Conservation (phyloP, 2,888 invertebrate species). For the Cephus rjabovi region DNA sequence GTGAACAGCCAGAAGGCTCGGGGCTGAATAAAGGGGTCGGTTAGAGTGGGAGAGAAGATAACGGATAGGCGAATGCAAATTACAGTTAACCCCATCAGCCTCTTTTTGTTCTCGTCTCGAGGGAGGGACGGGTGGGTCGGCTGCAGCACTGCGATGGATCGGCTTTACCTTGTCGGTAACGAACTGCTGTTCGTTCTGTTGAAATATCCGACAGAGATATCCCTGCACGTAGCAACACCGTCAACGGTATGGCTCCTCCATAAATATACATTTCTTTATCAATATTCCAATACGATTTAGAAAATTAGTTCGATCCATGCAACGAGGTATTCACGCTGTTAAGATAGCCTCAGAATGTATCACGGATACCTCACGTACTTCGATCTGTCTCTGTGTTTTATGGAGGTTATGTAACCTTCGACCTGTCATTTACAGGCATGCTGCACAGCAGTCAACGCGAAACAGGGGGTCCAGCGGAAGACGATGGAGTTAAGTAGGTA, state of each 20-base stretch:
- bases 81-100: conserved; percentile 42
- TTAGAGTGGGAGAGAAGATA: conserved; percentile 20
- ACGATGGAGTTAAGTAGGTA: conserved; percentile 57
- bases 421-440: conserved; percentile 44
- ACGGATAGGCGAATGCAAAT: conserved; percentile 46
- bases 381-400: too few species aligned
- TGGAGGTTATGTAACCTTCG: not conserved
- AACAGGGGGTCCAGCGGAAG: conserved; percentile 45
- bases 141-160: conserved; percentile 14
- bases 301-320: too few species aligned
- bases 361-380: too few species aligned
- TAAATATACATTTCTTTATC: too few species aligned
- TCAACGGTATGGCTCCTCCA: too few species aligned
- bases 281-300: too few species aligned
- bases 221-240: too few species aligned
- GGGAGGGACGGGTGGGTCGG: not conserved
- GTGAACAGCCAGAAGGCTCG: conserved; percentile 12
- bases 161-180: conserved; percentile 39
- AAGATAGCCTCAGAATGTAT: too few species aligned
- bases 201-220: not conserved
- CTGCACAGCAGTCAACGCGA: conserved; percentile 42
- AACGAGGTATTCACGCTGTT: too few species aligned
- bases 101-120: conserved; percentile 40
- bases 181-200: conserved; percentile 27
- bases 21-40: not conserved